A percentile compares a stretch with the other conserved stretches of the same genome.
Conservation (phyloP, 2,797 vertebrate species). For the Anabas testudineus region DNA sequence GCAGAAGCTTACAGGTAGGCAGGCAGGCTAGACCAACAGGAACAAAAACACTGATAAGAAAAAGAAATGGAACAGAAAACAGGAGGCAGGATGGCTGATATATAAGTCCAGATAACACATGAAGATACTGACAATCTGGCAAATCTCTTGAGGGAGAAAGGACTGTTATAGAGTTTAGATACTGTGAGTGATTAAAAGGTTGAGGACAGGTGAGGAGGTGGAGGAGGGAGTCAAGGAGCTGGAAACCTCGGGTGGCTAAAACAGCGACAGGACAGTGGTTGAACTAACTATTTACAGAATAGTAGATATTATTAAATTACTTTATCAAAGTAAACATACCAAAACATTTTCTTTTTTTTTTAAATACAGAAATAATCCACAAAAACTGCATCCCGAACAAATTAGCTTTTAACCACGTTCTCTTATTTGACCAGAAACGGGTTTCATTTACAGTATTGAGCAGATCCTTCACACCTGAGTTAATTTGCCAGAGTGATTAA, state of each 20-base stretch:
- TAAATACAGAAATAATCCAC: too few species aligned
- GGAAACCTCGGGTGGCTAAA: too few species aligned
- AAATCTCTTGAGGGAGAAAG: not conserved
- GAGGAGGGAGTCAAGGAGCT: too few species aligned
- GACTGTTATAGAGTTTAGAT: not conserved
- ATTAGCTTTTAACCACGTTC: constrained; percentile 37
- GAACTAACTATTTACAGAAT: not conserved
- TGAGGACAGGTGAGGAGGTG: not conserved
- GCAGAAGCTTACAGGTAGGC: not conserved
- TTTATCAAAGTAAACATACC: too few species aligned
- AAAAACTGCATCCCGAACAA: constrained; percentile 33
- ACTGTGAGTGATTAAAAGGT: not conserved
- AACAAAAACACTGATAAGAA: too few species aligned
- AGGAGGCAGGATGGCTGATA: not conserved
- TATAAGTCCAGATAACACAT: not conserved
- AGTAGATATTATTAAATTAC: too few species aligned
- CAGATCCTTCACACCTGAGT: constrained; percentile 63
- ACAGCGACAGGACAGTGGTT: too few species aligned
- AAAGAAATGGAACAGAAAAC: not conserved
- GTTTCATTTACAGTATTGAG: constrained; percentile 61
- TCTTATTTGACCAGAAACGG: constrained; percentile 24
- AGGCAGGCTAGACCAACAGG: not conserved
- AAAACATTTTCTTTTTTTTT: not conserved
- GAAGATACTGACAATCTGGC: not conserved
- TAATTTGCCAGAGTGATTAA: constrained; percentile 77